Evolutionary conservation across 1,140 invertebrate genomes (phyloP).

Genomic region (Trissolcus basalis): DNA sequence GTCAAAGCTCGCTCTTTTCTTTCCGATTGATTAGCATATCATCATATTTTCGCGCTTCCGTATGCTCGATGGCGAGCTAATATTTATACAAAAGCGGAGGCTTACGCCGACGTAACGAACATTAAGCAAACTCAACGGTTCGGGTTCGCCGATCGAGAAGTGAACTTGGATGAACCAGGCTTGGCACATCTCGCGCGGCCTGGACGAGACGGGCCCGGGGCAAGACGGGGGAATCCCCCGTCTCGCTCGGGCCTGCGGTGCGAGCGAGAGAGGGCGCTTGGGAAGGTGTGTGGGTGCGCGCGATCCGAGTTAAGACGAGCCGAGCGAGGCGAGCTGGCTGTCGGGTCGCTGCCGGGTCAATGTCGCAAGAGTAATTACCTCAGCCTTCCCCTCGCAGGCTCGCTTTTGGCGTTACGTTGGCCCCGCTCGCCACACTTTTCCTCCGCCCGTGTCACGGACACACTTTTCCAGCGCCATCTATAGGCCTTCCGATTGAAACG

Average conservation of each 20-base stretch:
- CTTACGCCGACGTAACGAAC: constrained; percentile 41
- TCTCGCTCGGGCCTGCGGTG: neutral
- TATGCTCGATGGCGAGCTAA: constrained; percentile 13
- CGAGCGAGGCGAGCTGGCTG: constrained; percentile 60
- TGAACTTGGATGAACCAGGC: constrained; percentile 66
- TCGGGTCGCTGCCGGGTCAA: constrained; percentile 69
- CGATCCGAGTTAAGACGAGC: constrained; percentile 49
- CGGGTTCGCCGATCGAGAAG: constrained; percentile 70
- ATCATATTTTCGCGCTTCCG: constrained; percentile 40
- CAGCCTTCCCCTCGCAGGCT: constrained; percentile 42
- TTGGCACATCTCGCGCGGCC: constrained; percentile 45
- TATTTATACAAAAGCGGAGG: constrained; percentile 44
- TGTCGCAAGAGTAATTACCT: constrained; percentile 70
- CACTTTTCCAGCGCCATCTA: constrained; percentile 34
- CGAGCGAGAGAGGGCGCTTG: constrained; percentile 3
- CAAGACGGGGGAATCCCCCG: constrained; percentile 11
- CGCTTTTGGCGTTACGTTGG: constrained; percentile 35
- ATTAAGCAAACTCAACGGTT: constrained; percentile 56
- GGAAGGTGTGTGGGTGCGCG: constrained; percentile 56
- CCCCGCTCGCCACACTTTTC: constrained; percentile 43
- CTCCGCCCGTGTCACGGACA: constrained; percentile 39
- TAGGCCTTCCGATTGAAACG: constrained; percentile 38
- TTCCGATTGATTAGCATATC: constrained; percentile 37
- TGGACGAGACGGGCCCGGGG: constrained; percentile 30
- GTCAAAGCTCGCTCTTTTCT: constrained; percentile 26